Conservation (phyloP, 1,140 invertebrate genomes). For the Limonius californicus region DNA sequence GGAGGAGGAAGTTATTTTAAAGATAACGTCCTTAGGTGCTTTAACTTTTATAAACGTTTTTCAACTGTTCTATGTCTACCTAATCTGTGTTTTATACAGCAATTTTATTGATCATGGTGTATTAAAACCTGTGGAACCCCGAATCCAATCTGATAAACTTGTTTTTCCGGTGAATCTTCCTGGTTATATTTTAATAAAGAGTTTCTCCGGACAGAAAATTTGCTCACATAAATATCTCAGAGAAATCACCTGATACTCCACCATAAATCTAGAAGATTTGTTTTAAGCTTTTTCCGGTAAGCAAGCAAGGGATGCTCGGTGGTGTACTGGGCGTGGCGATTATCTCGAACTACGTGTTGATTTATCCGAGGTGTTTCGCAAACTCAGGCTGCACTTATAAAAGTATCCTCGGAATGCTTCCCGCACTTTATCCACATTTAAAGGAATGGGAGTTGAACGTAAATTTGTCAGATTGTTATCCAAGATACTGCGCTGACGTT, state of each 20-base stretch:
- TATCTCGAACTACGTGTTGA: slow-evolving; percentile 24
- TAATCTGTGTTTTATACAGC: no score
- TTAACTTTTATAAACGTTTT: no score
- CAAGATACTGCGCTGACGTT: slow-evolving; percentile 25
- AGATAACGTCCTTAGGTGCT: no score
- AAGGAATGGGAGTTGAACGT: slow-evolving; percentile 21
- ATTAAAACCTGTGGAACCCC: no score
- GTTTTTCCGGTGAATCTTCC: no score
- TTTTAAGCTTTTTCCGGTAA: slow-evolving; percentile 15
- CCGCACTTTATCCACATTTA: slow-evolving; percentile 27
- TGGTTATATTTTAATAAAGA: no score
- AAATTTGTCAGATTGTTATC: slow-evolving; percentile 32
- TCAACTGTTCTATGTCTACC: no score
- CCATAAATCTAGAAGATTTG: slow-evolving; percentile 18
- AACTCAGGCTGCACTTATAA: slow-evolving; percentile 23
- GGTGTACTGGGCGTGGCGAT: slow-evolving; percentile 19
- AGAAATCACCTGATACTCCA: neutral
- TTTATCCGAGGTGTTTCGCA: slow-evolving; percentile 27
- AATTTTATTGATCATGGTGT: no score
- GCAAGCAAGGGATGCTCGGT: neutral
- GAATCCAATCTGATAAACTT: no score
- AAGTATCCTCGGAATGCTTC: slow-evolving; percentile 23
- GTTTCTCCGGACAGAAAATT: neutral
- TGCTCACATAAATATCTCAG: neutral
- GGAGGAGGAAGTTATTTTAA: no score